These are phyloP conservation scores for Antigone vipio DNA, from an alignment of 2,113 vertebrate species.

Conservation along the genomic window DNA sequence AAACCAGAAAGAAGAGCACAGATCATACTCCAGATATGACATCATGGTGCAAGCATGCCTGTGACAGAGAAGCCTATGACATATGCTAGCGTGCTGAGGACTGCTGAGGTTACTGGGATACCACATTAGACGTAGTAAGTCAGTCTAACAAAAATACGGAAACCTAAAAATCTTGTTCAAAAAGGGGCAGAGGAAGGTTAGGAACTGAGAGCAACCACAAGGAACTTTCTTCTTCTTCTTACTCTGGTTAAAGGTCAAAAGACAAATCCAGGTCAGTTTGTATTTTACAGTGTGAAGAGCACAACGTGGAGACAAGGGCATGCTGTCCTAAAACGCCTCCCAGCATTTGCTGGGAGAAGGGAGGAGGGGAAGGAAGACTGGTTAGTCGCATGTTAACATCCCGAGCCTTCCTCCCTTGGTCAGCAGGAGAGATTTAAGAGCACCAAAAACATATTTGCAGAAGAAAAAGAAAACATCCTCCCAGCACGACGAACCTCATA, in stretches of 20 bases:
- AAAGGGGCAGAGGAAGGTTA: not conserved
- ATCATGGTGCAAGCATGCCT: not conserved
- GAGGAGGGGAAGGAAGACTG: not conserved
- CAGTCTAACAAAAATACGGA: not conserved
- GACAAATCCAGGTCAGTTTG: not conserved
- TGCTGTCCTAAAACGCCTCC: accelerated
- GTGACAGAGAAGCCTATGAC: not conserved
- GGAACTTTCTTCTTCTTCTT: not conserved
- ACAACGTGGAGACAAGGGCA: not conserved
- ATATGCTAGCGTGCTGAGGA: not conserved
- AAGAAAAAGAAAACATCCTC: conserved; percentile 35
- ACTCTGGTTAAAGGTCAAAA: not conserved
- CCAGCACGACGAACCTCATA: not conserved
- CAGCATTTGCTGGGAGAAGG: not conserved
- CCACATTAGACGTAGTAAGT: not conserved
- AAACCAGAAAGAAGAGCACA: not conserved
- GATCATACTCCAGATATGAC: not conserved
- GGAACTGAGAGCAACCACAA: not conserved
- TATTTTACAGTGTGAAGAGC: not conserved
- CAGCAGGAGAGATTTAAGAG: not conserved
- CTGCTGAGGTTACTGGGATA: not conserved
- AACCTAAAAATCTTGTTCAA: not conserved
- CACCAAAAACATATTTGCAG: not conserved
- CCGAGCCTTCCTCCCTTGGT: not conserved
- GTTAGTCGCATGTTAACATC: not conserved